Evolutionary conservation across 2,113 vertebrate species (phyloP).

Genomic region (Mesocricetus auratus): DNA sequence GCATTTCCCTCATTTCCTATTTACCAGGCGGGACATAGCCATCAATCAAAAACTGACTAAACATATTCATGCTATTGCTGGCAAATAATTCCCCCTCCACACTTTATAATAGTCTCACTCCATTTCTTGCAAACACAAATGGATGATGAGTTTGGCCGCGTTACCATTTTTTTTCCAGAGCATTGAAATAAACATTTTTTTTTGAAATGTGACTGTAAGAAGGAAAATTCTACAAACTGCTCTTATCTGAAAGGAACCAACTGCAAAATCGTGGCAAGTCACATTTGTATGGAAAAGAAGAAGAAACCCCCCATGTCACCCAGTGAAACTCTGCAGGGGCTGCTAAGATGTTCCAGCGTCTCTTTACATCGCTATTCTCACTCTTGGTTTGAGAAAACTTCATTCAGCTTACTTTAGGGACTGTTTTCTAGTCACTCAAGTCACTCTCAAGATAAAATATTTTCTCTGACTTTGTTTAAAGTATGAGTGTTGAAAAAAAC

Average conservation of each 20-base stretch:
- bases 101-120: constrained; percentile 52
- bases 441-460: neutral
- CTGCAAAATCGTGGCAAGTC: constrained; percentile 56
- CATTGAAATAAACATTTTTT: constrained; percentile 64
- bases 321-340: neutral
- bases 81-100: constrained; percentile 66
- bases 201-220: constrained; percentile 64
- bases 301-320: neutral
- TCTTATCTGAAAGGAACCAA: constrained; percentile 79
- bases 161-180: constrained; percentile 53
- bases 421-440: neutral
- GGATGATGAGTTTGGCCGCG: constrained; percentile 54
- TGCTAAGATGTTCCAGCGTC: constrained; percentile 6
- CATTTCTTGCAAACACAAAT: constrained; percentile 59
- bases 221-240: constrained; percentile 40
- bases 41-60: constrained; percentile 43
- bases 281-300: neutral
- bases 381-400: neutral
- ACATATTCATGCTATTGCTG: constrained; percentile 35
- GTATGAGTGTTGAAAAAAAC: neutral
- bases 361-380: neutral
- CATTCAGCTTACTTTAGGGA: neutral
- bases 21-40: neutral
- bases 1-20: neutral
- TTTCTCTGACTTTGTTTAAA: constrained; percentile 47